A percentile compares a stretch with the other conserved stretches of the same genome.
Conservation (phyloP, 2,113 vertebrate species). For the Marmota flaviventris region DNA sequence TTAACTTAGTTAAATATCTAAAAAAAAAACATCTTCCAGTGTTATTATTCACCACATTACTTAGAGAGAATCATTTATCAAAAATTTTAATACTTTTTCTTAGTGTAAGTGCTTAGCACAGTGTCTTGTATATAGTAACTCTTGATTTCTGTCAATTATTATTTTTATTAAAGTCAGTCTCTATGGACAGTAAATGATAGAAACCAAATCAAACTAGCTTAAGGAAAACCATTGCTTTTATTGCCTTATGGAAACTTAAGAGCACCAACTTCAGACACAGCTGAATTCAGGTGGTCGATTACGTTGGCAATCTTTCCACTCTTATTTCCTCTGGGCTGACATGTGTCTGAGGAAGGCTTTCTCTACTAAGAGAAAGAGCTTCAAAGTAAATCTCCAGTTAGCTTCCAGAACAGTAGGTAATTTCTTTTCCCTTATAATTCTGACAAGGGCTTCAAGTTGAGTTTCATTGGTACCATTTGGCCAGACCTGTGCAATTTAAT, state of each 20-base stretch:
- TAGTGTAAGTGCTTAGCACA: not conserved
- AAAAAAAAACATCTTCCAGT: not conserved
- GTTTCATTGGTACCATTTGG: not conserved
- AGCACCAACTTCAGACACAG: not conserved
- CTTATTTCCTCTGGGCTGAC: not conserved
- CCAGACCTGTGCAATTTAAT: not conserved
- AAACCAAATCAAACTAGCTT: constrained; percentile 16
- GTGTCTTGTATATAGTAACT: not conserved
- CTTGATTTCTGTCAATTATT: constrained; percentile 7
- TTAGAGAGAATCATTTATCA: not conserved
- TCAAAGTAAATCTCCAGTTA: not conserved
- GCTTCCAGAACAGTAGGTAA: not conserved
- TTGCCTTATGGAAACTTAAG: not conserved
- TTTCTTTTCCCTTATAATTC: not conserved
- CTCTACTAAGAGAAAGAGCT: not conserved
- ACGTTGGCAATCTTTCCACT: not conserved
- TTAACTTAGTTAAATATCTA: not conserved
- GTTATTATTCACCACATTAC: not conserved
- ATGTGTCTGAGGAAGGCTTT: not conserved
- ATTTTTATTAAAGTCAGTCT: constrained; percentile 29
- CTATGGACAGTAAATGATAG: not conserved
- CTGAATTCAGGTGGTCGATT: not conserved
- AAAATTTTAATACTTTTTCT: constrained; percentile 22
- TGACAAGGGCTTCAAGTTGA: not conserved
- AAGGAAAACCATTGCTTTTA: not conserved